Evolutionary conservation across 2,113 vertebrate genomes (phyloP).

Genomic region (Vulpes vulpes): DNA sequence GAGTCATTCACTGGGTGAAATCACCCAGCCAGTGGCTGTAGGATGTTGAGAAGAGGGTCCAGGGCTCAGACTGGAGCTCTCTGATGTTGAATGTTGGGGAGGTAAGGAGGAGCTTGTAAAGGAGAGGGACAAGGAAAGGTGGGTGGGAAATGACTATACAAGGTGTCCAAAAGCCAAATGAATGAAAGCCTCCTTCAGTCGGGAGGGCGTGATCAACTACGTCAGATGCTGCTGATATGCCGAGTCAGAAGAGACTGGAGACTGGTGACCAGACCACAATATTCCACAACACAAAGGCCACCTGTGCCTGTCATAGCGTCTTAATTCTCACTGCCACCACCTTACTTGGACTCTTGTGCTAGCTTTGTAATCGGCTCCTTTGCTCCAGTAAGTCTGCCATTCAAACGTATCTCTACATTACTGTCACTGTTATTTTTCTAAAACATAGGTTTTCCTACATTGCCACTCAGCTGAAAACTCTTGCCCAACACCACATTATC

Average conservation of each 20-base stretch:
- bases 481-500: neutral
- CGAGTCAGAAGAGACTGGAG: neutral
- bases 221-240: neutral
- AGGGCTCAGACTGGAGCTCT: neutral
- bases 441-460: neutral
- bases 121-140: neutral
- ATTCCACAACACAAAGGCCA: neutral
- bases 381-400: neutral
- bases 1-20: neutral
- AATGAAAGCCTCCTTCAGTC: neutral
- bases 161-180: neutral
- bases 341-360: neutral
- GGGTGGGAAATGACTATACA: neutral
- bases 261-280: neutral
- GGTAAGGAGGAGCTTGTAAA: neutral
- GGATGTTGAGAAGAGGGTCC: neutral
- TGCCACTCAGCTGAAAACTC: neutral
- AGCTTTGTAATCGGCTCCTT: neutral
- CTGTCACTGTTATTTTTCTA: neutral
- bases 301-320: neutral
- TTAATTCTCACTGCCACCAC: neutral
- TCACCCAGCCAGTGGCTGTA: neutral
- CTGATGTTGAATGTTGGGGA: neutral
- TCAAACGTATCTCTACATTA: neutral
- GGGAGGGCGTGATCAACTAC: neutral